Evolutionary conservation across 2,888 invertebrate genomes (phyloP), one percentile per base, ranked within the genome.

Genomic region (Dicycla oo): DNA sequence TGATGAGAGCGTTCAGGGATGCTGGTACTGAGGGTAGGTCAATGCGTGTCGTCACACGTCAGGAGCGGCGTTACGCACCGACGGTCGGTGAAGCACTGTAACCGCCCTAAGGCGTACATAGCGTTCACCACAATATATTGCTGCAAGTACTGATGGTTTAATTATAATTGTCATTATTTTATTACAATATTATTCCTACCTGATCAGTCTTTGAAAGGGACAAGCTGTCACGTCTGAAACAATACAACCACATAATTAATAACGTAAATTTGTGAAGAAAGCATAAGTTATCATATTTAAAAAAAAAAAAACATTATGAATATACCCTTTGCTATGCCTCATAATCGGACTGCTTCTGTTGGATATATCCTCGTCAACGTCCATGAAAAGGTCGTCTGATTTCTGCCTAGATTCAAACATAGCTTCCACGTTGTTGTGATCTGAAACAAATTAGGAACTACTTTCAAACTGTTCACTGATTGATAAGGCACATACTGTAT

Each of bases 141-240:
- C 26, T 53, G 53, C 7, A 23, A 51, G 51, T 23, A 51, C 23
- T 5, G 11, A n/a, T n/a, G 15, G 20, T n/a, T 23, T 18, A 23
- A 34, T 54, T 38, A 20, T 26, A 38, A 26, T 20, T 13, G 26
- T 20, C 15, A 20, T 51, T 30, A 23, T 15, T 53, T 45, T n/a
- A 43, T 5, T 38, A n/a, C 0, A 30, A 54, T 38, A 45, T 53
- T 20, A 82, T 81, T 88, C 15, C 15, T 54, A 94, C 94, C 88
- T 93, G 92, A 69, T 94, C 94, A 30, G 90, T 89, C 68, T 88
- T 88, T 13, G 92, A 92, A 26, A 85, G 75, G 0, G 85, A 84
- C 62, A 92, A 87, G 79, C 94, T 94, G 71, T 95, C 94, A 11
- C 92, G 92, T 57, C 95, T 95, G 93, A 49, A 89, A 89, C 63